phyloP scores from a whole-genome alignment of 2,797 vertebrate species.

The Furcifer pardalis region DNA sequence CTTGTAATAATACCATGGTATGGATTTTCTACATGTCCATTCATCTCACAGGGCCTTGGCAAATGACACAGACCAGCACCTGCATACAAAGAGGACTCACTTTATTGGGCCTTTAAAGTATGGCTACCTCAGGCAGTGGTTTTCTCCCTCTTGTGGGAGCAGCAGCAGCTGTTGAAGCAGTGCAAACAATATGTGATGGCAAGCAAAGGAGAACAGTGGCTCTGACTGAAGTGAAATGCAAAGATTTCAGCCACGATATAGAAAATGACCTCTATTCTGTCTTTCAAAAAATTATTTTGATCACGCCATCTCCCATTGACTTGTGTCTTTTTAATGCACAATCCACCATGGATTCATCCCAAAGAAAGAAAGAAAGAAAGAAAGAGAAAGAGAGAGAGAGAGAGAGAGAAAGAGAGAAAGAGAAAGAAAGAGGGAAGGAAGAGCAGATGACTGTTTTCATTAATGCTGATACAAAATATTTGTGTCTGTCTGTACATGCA shows the following conservation, averaged over 20 bases:
- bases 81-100: conserved; percentile 18
- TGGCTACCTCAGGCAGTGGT: conserved; percentile 28
- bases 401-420: too few relatives aligned
- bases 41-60: background rate
- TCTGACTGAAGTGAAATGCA: background rate
- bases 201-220: conserved; percentile 15
- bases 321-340: too few relatives aligned
- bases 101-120: conserved; percentile 33
- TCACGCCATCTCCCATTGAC: too few relatives aligned
- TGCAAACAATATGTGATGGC: conserved; percentile 13
- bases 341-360: too few relatives aligned
- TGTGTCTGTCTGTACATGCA: too few relatives aligned
- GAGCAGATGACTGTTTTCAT: too few relatives aligned
- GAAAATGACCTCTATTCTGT: too few relatives aligned
- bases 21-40: conserved; percentile 32
- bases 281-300: too few relatives aligned
- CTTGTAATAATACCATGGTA: conserved; percentile 2
- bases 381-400: too few relatives aligned
- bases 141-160: conserved; percentile 23
- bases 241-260: background rate
- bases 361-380: too few relatives aligned
- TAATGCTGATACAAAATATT: too few relatives aligned
- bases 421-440: too few relatives aligned
- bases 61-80: background rate
- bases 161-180: conserved; percentile 16